Percentiles rank a stretch among this genome's conserved stretches.
These are phyloP conservation scores for Thunnus thynnus DNA, from an alignment of 2,113 vertebrate genomes.

Conservation along the genomic window DNA sequence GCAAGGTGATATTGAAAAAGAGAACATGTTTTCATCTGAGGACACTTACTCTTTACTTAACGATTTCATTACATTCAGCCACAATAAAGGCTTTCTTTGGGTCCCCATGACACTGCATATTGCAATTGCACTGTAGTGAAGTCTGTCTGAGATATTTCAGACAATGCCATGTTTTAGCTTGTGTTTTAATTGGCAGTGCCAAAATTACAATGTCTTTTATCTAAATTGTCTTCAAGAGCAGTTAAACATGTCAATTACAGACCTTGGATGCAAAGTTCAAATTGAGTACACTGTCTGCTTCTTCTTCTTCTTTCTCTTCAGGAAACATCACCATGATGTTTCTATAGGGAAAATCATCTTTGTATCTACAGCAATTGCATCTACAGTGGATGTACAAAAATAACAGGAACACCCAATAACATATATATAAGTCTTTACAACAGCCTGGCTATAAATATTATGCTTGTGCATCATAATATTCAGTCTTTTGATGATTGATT, in stretches of 20 bases:
- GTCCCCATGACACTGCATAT: neutral
- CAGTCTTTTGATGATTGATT: neutral
- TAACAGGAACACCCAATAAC: neutral
- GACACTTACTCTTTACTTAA: neutral
- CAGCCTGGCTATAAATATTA: neutral
- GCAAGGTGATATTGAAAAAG: too few relatives aligned
- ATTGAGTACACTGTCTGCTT: neutral
- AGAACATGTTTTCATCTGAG: neutral
- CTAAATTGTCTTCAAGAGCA: neutral
- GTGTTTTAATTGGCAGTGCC: slow-evolving; percentile 22
- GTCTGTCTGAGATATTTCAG: slow-evolving; percentile 14
- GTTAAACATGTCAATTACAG: slow-evolving; percentile 31
- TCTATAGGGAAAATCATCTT: too few relatives aligned
- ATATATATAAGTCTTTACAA: neutral
- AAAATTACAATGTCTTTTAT: slow-evolving; percentile 23
- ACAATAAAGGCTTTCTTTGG: neutral
- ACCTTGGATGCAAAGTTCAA: slow-evolving; percentile 5
- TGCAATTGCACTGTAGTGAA: neutral
- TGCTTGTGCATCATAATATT: neutral
- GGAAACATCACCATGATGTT: neutral
- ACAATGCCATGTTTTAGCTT: slow-evolving; percentile 16
- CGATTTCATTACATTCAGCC: neutral
- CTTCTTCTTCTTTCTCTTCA: neutral
- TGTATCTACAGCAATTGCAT: too few relatives aligned
- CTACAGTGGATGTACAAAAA: neutral